These are phyloP conservation scores for Drosophila fuyamai DNA, from an alignment of 1,140 invertebrate species.

Conservation along the genomic window DNA sequence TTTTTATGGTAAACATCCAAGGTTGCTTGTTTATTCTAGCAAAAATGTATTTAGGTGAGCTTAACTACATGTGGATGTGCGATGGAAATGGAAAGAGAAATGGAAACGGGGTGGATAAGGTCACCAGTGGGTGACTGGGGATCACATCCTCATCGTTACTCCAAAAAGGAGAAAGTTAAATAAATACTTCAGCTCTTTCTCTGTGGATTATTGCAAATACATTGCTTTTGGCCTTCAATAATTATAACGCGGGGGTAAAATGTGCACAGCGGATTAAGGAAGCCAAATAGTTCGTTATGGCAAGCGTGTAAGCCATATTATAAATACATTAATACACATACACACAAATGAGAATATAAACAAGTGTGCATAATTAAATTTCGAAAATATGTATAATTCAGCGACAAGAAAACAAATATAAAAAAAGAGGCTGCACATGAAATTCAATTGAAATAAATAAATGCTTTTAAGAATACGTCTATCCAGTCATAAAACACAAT, in stretches of 20 bases:
- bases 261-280: constrained; percentile 34
- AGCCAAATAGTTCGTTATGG: constrained; percentile 46
- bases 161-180: constrained; percentile 39
- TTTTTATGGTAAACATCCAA: constrained; percentile 83
- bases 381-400: constrained; percentile 27
- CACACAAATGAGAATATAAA: constrained; percentile 12
- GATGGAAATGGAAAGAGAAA: constrained; percentile 25
- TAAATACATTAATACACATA: constrained; percentile 45
- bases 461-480: constrained; percentile 4
- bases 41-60: constrained; percentile 83
- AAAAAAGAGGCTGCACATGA: not conserved
- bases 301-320: constrained; percentile 37
- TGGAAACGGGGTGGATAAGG: constrained; percentile 12
- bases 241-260: constrained; percentile 21
- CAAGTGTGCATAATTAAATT: constrained; percentile 64
- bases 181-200: constrained; percentile 30
- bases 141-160: constrained; percentile 29
- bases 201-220: constrained; percentile 23
- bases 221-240: constrained; percentile 36
- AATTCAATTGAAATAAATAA: constrained; percentile 16
- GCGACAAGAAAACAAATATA: constrained; percentile 11
- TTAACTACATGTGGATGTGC: constrained; percentile 67
- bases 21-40: constrained; percentile 83
- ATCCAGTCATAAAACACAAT: constrained; percentile 1
- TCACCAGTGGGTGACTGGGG: constrained; percentile 17